These are phyloP conservation scores for Chorisops tibialis DNA, from an alignment of 2,888 invertebrate species.

Conservation along the genomic window DNA sequence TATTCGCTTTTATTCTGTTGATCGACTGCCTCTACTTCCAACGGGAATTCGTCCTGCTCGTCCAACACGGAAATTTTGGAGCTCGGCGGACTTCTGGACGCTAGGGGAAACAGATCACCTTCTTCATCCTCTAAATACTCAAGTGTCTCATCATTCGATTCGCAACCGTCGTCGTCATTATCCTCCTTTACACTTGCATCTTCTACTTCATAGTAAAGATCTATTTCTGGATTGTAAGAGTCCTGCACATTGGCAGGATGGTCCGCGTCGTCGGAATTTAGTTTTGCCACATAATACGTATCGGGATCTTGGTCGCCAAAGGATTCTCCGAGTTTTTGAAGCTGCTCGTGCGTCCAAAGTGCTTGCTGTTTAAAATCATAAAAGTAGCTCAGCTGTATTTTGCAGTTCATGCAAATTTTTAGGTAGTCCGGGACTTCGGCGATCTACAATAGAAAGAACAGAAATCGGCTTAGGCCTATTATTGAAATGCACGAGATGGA, in stretches of 20 bases:
- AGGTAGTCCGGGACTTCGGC: neutral
- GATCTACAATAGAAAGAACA: neutral
- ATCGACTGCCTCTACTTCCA: neutral
- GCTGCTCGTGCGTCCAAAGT: neutral
- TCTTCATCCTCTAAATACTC: slow-evolving; percentile 18
- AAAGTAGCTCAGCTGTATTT: slow-evolving; percentile 18
- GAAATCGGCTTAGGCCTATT: neutral
- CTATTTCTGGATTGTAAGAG: neutral
- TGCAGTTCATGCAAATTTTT: slow-evolving; percentile 14
- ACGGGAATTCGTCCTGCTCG: neutral
- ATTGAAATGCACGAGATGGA: neutral
- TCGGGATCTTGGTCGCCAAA: neutral
- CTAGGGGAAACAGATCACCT: neutral
- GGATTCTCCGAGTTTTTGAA: neutral
- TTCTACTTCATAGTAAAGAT: neutral
- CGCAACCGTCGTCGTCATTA: neutral
- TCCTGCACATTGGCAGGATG: neutral
- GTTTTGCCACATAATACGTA: neutral
- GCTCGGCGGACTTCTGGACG: neutral
- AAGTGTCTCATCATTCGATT: neutral
- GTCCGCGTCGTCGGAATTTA: neutral
- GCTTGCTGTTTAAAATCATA: slow-evolving; percentile 12
- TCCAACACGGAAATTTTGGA: neutral
- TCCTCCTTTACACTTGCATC: neutral
- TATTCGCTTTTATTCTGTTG: neutral